These are phyloP conservation scores for Forbesichthys agassizii DNA, from an alignment of 2,113 vertebrate genomes.

Conservation along the genomic window DNA sequence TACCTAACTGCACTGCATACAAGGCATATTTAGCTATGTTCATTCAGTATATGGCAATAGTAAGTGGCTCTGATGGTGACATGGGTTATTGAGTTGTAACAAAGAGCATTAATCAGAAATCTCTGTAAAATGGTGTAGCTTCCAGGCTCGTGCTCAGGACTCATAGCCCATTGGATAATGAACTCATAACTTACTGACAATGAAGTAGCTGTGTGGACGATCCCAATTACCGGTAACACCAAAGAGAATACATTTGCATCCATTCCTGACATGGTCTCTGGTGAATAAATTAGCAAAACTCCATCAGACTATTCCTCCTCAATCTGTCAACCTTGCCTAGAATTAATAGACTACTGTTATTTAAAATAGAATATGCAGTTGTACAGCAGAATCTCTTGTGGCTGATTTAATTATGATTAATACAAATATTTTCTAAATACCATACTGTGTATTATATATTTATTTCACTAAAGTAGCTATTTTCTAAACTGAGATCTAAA, in stretches of 20 bases:
- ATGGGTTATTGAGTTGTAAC: constrained; percentile 7
- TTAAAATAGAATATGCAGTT: constrained; percentile 29
- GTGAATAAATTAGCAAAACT: constrained; percentile 68
- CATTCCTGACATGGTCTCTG: constrained; percentile 44
- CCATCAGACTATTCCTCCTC: constrained; percentile 38
- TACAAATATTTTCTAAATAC: not conserved
- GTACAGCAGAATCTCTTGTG: constrained; percentile 24
- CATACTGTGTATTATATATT: no score
- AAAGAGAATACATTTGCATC: constrained; percentile 49
- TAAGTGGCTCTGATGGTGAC: not conserved
- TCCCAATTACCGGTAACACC: constrained; percentile 41
- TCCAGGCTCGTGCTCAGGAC: constrained; percentile 5
- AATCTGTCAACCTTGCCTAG: constrained; percentile 27
- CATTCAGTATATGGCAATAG: not conserved
- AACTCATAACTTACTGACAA: constrained; percentile 53
- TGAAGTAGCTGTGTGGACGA: constrained; percentile 41
- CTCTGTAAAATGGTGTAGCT: constrained; percentile 11
- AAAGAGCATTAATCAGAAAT: not conserved
- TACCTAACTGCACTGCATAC: constrained; percentile 8
- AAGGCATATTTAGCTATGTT: not conserved
- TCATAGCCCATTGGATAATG: constrained; percentile 38
- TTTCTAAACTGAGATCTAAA: constrained; percentile 15
- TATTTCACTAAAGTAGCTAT: constrained; percentile 12
- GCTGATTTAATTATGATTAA: constrained; percentile 46
- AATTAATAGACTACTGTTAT: constrained; percentile 44